phyloP scores from a whole-genome alignment of 2,797 vertebrate genomes.

The Pristis pectinata region DNA sequence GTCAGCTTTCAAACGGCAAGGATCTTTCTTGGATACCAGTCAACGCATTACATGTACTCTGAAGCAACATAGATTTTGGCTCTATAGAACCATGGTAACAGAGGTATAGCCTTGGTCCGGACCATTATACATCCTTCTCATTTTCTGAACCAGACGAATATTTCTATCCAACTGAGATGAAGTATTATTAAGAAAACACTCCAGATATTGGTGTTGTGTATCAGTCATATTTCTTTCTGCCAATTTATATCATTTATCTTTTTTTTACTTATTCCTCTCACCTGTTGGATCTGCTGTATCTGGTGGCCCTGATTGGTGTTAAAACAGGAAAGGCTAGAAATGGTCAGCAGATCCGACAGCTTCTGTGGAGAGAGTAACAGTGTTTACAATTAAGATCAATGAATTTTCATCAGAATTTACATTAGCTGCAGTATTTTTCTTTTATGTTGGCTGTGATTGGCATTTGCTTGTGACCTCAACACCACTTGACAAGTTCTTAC shows the following conservation, averaged over 20 bases:
- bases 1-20: neutral
- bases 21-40: neutral
- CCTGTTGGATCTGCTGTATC: neutral
- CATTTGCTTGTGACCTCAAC: neutral
- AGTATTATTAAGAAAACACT: constrained; percentile 15
- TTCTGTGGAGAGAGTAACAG: too few species aligned
- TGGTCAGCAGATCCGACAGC: too few species aligned
- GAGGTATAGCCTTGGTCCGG: neutral
- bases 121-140: neutral
- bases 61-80: neutral
- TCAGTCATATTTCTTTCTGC: neutral
- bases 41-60: neutral
- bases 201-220: neutral
- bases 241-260: neutral
- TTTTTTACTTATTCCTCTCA: neutral
- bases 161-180: neutral
- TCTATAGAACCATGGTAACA: neutral
- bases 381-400: too few species aligned
- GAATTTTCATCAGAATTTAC: too few species aligned
- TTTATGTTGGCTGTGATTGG: neutral
- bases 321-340: too few species aligned
- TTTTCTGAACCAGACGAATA: neutral
- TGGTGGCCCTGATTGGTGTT: neutral
- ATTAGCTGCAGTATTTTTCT: too few species aligned
- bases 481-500: neutral